Conservation (phyloP, 2,113 vertebrate genomes). For the Bubo scandiacus region DNA sequence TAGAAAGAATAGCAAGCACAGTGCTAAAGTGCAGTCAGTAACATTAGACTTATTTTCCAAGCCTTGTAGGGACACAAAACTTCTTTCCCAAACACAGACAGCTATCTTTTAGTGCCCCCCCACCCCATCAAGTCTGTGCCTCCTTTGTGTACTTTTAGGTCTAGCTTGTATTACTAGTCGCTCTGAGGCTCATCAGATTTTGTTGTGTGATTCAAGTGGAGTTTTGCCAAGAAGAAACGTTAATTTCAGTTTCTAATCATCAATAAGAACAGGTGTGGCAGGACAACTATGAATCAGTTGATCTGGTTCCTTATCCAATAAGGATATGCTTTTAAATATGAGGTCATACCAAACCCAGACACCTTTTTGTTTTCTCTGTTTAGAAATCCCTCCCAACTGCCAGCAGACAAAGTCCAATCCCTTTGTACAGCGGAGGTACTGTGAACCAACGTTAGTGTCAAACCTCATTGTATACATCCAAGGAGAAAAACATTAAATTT, state of each 20-base stretch:
- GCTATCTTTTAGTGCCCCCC: not conserved
- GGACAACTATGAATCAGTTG: not conserved
- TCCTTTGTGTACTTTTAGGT: not conserved
- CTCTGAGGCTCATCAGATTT: not conserved
- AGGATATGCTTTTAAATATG: not conserved
- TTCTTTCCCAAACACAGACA: not conserved
- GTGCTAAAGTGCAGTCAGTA: not conserved
- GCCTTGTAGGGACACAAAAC: not conserved
- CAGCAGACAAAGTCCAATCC: not conserved
- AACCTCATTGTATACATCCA: not conserved
- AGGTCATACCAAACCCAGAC: slow-evolving; percentile 31
- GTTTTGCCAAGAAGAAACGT: not conserved
- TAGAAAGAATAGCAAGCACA: not conserved
- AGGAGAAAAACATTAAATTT: slow-evolving; percentile 29
- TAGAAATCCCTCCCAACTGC: not conserved
- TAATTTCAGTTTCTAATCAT: slow-evolving; percentile 35
- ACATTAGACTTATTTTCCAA: not conserved
- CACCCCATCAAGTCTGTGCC: not conserved
- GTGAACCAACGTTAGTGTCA: not conserved
- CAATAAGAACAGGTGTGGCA: not conserved
- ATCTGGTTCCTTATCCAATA: not conserved
- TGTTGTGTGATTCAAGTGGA: not conserved
- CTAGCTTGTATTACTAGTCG: not conserved
- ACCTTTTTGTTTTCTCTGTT: not conserved
- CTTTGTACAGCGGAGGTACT: not conserved